A percentile compares a stretch with the other conserved stretches of the same genome.
Conservation (phyloP, 2,113 vertebrate genomes). For the Thamnaconus septentrionalis region DNA sequence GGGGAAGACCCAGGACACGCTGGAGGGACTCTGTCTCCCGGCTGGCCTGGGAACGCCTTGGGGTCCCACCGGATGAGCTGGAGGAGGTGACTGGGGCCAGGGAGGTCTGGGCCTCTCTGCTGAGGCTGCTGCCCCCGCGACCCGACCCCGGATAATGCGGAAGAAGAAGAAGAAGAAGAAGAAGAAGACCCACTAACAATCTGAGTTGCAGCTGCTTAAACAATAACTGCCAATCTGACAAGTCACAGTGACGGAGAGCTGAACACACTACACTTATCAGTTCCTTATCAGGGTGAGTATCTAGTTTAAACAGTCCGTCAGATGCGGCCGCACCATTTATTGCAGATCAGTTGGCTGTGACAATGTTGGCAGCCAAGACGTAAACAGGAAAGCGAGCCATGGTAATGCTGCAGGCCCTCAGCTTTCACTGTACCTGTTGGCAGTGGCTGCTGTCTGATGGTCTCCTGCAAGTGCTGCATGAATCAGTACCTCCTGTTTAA, state of each 20-base stretch:
- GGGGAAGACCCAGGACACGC: too few species aligned
- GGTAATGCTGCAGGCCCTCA: conserved; percentile 20
- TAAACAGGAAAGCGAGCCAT: conserved; percentile 40
- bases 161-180: too few species aligned
- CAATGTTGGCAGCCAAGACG: conserved; percentile 48
- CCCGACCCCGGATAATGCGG: too few species aligned
- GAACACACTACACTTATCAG: conserved; percentile 33
- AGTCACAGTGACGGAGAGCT: conserved; percentile 16
- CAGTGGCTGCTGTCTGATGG: conserved; percentile 36
- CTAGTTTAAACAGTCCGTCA: conserved; percentile 45
- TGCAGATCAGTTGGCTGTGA: conserved; percentile 46
- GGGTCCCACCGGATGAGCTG: too few species aligned
- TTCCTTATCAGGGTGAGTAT: conserved; percentile 35
- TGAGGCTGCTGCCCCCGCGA: too few species aligned
- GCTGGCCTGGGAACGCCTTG: too few species aligned
- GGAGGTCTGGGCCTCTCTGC: too few species aligned
- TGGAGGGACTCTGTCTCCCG: too few species aligned
- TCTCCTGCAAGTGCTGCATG: conserved; percentile 15
- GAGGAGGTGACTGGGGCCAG: too few species aligned
- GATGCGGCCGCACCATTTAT: conserved; percentile 32
- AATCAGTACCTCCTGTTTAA: conserved; percentile 30
- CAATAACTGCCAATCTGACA: conserved; percentile 37
- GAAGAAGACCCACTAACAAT: too few species aligned
- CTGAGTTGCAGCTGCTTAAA: conserved; percentile 12
- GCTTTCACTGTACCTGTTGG: conserved; percentile 39